A percentile compares a stretch with the other conserved stretches of the same genome.
phyloP scores from a whole-genome alignment of 2,113 vertebrate genomes.

The Muscicapa adusta region DNA sequence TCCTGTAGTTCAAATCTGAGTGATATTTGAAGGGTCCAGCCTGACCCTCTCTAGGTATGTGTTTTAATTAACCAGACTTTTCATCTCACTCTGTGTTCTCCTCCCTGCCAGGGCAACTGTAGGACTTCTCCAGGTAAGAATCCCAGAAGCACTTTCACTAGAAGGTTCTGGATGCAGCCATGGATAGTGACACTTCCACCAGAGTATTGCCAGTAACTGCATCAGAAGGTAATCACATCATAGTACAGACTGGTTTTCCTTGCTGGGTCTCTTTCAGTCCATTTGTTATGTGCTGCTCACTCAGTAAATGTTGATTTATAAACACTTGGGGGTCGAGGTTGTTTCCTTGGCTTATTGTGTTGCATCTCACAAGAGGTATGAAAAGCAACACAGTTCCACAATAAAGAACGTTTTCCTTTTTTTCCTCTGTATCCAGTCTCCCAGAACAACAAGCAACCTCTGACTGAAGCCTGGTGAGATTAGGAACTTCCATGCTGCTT shows the following conservation, averaged over 20 bases:
- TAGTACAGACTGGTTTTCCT: neutral
- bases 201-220: neutral
- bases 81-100: neutral
- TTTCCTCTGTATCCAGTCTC: neutral
- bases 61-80: neutral
- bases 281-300: neutral
- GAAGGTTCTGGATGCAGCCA: neutral
- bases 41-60: neutral
- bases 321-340: conserved; percentile 69
- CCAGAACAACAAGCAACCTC: neutral
- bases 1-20: neutral
- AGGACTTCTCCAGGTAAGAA: neutral
- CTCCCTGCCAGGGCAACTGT: neutral
- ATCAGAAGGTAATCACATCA: neutral
- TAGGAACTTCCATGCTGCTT: neutral
- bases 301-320: neutral
- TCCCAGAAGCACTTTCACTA: neutral
- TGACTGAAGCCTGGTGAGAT: neutral
- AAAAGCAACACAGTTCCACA: neutral
- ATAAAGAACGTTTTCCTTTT: neutral
- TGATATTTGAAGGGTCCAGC: neutral
- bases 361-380: conserved; percentile 28
- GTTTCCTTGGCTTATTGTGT: conserved; percentile 30
- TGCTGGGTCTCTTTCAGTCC: neutral
- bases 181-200: neutral